Conservation (phyloP, 2,888 invertebrate genomes). For the Polydrusus tereticollis region DNA sequence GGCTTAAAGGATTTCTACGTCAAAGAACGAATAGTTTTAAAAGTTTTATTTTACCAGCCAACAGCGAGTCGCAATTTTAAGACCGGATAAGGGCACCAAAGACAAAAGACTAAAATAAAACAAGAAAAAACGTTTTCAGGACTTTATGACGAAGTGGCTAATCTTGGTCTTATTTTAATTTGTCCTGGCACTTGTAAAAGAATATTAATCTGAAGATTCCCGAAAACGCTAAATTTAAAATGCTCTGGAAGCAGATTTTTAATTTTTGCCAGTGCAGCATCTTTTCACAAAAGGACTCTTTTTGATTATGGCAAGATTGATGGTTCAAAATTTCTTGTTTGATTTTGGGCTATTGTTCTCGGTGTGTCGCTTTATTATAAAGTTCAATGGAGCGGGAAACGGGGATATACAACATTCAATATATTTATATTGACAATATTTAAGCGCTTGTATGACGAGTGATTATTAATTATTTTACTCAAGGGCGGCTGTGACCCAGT, state of each 20-base stretch:
- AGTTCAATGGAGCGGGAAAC: neutral
- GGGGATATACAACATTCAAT: too few species aligned
- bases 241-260: constrained; percentile 7
- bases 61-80: constrained; percentile 19
- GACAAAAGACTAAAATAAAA: constrained; percentile 27
- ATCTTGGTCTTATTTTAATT: constrained; percentile 29
- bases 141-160: constrained; percentile 30
- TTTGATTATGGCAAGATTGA: neutral
- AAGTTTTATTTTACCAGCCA: constrained; percentile 29
- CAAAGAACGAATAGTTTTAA: constrained; percentile 24
- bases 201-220: constrained; percentile 18
- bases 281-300: neutral
- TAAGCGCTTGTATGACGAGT: too few species aligned
- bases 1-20: constrained; percentile 1
- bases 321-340: neutral
- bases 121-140: constrained; percentile 5
- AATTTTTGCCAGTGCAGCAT: constrained; percentile 11
- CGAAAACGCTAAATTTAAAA: constrained; percentile 20
- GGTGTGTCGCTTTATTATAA: neutral
- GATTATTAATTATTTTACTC: too few species aligned
- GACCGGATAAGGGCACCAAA: constrained; percentile 22
- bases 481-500: too few species aligned
- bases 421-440: too few species aligned
- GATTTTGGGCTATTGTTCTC: neutral
- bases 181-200: constrained; percentile 19